Conservation (phyloP, 2,888 invertebrate genomes). For the Troglohyphantes excavatus region DNA sequence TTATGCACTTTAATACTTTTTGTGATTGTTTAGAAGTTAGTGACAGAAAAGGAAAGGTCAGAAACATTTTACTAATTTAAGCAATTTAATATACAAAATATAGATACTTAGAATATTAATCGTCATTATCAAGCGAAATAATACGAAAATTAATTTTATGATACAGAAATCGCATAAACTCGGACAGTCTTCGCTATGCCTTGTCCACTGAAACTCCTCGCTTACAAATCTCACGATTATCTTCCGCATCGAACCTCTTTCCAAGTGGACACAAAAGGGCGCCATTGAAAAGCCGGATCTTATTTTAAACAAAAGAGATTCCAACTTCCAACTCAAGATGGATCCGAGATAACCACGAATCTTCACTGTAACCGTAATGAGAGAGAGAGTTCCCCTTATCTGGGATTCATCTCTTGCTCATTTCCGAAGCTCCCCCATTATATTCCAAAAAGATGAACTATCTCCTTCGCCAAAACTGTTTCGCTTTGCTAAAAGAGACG, state of each 20-base stretch:
- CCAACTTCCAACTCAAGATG: slow-evolving; percentile 53
- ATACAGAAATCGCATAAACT: too few relatives aligned
- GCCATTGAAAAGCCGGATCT: slow-evolving; percentile 44
- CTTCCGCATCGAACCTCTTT: not conserved
- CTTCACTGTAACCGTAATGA: slow-evolving; percentile 67
- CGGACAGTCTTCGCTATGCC: not conserved
- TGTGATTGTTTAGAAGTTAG: too few relatives aligned
- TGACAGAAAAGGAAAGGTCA: too few relatives aligned
- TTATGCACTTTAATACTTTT: too few relatives aligned
- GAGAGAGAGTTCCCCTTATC: slow-evolving; percentile 64
- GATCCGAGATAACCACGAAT: slow-evolving; percentile 46
- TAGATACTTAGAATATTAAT: too few relatives aligned
- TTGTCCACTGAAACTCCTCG: not conserved
- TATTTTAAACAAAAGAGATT: slow-evolving; percentile 70
- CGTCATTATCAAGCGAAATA: too few relatives aligned
- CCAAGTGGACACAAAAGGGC: not conserved
- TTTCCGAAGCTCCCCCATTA: slow-evolving; percentile 72
- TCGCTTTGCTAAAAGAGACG: too few relatives aligned
- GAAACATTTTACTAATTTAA: too few relatives aligned
- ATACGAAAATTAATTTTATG: too few relatives aligned
- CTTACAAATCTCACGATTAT: not conserved
- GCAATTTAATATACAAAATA: too few relatives aligned
- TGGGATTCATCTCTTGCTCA: slow-evolving; percentile 62
- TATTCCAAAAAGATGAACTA: slow-evolving; percentile 75
- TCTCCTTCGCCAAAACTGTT: slow-evolving; percentile 68